These are phyloP conservation scores for Torymus auratus DNA, from an alignment of 2,888 invertebrate species.

Conservation along the genomic window DNA sequence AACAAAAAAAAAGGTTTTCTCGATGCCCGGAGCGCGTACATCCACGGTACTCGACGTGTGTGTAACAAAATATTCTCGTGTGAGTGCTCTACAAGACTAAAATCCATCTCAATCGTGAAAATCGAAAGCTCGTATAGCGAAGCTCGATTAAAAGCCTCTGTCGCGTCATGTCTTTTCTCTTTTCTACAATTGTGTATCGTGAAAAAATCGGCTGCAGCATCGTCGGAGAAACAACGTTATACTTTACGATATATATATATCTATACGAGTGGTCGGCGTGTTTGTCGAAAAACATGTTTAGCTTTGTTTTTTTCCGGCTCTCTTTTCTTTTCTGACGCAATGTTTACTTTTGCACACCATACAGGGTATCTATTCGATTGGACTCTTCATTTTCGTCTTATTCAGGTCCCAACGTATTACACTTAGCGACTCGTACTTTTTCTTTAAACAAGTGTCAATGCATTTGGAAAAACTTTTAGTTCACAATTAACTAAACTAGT, in stretches of 20 bases:
- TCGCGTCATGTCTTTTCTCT: slow-evolving; percentile 32
- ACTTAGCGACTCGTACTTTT: slow-evolving; percentile 20
- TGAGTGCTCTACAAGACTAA: slow-evolving; percentile 34
- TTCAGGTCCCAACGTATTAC: slow-evolving; percentile 55
- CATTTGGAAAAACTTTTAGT: slow-evolving; percentile 30
- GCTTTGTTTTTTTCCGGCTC: slow-evolving; percentile 1
- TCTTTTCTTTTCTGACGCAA: slow-evolving; percentile 14
- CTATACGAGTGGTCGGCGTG: slow-evolving; percentile 7
- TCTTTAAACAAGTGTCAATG: slow-evolving; percentile 28
- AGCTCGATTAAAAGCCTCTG: slow-evolving; percentile 48
- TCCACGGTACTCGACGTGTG: slow-evolving; percentile 46
- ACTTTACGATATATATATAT: neutral
- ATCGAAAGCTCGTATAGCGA: slow-evolving; percentile 49
- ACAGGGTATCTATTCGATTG: slow-evolving; percentile 25
- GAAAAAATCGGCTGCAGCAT: slow-evolving; percentile 32
- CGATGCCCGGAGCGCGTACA: slow-evolving; percentile 33
- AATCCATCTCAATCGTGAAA: slow-evolving; percentile 48
- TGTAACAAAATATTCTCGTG: slow-evolving; percentile 53
- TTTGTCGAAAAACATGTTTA: neutral
- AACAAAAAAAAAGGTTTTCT: slow-evolving; percentile 4
- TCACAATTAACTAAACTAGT: slow-evolving; percentile 37
- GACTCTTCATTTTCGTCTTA: slow-evolving; percentile 32
- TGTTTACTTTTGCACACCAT: neutral
- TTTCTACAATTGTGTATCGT: slow-evolving; percentile 17
- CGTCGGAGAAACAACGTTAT: slow-evolving; percentile 25